Evolutionary conservation across 2,113 vertebrate species (phyloP).

Genomic region (Procavia capensis): DNA sequence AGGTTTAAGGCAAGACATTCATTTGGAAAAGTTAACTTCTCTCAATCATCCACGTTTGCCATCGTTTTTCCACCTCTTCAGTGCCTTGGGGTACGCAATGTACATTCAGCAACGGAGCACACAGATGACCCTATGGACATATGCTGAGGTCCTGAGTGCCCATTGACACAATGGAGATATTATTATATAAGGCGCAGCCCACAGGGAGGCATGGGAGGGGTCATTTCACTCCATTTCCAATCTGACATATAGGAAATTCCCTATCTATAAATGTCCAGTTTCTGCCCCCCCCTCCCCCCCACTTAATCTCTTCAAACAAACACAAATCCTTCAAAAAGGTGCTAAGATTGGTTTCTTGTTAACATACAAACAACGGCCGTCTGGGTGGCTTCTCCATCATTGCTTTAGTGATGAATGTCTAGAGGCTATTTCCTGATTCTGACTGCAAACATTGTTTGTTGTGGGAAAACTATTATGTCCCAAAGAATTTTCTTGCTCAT

Average conservation of each 20-base stretch:
- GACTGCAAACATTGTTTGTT: slow-evolving; percentile 93
- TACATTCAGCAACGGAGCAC: slow-evolving; percentile 87
- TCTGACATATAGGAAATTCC: slow-evolving; percentile 81
- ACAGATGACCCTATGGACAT: slow-evolving; percentile 81
- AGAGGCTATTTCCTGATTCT: slow-evolving; percentile 91
- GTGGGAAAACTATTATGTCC: slow-evolving; percentile 86
- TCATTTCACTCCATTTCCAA: slow-evolving; percentile 83
- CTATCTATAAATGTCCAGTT: slow-evolving; percentile 72
- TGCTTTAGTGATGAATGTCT: slow-evolving; percentile 85
- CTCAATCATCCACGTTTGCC: slow-evolving; percentile 75
- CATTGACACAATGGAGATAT: slow-evolving; percentile 83
- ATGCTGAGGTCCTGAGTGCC: slow-evolving; percentile 87
- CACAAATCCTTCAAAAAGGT: slow-evolving; percentile 88
- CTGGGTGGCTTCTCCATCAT: slow-evolving; percentile 78
- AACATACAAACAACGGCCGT: slow-evolving; percentile 83
- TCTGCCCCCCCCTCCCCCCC: slow-evolving; percentile 80
- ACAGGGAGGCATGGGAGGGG: slow-evolving; percentile 87
- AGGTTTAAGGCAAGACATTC: slow-evolving; percentile 97
- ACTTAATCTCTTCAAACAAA: slow-evolving; percentile 84
- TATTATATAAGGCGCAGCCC: slow-evolving; percentile 87
- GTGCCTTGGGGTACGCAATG: slow-evolving; percentile 84
- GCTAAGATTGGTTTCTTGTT: slow-evolving; percentile 87
- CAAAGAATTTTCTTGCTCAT: slow-evolving; percentile 79
- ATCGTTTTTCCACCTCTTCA: slow-evolving; percentile 78
- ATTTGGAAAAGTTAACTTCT: slow-evolving; percentile 82